These are phyloP conservation scores for Drosophila sucinea DNA, from an alignment of 1,140 invertebrate species.

Conservation along the genomic window DNA sequence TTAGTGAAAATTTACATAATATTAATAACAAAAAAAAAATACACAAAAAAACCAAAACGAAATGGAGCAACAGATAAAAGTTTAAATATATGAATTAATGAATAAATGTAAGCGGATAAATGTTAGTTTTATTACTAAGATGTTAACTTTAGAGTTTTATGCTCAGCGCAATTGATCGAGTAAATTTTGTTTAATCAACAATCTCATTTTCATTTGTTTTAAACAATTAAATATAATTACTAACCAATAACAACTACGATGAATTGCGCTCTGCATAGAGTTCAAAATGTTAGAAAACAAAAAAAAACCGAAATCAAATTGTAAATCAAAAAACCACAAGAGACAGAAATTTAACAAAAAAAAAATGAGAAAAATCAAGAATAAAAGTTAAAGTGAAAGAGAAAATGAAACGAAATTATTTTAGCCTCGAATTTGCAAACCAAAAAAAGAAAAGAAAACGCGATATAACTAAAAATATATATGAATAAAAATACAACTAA, in stretches of 20 bases:
- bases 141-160: slow-evolving; percentile 50
- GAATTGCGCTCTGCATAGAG: slow-evolving; percentile 3
- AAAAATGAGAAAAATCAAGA: slow-evolving; percentile 20
- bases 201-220: slow-evolving; percentile 4
- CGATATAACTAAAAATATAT: slow-evolving; percentile 27
- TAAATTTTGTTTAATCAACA: not conserved
- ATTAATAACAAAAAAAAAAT: slow-evolving; percentile 32
- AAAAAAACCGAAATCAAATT: slow-evolving; percentile 47
- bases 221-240: slow-evolving; percentile 20
- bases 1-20: slow-evolving; percentile 50
- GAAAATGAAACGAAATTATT: slow-evolving; percentile 30
- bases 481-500: slow-evolving; percentile 41
- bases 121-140: slow-evolving; percentile 56
- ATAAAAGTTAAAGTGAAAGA: slow-evolving; percentile 11
- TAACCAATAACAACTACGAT: slow-evolving; percentile 18
- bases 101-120: slow-evolving; percentile 54
- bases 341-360: not conserved
- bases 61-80: not conserved
- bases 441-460: slow-evolving; percentile 26
- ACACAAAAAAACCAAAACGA: slow-evolving; percentile 17
- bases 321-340: slow-evolving; percentile 59
- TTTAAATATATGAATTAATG: slow-evolving; percentile 46
- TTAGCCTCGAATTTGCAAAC: slow-evolving; percentile 37
- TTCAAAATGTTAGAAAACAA: slow-evolving; percentile 21
- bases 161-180: slow-evolving; percentile 16